phyloP scores from a whole-genome alignment of 2,113 vertebrate genomes.

The Cheilinus undulatus region DNA sequence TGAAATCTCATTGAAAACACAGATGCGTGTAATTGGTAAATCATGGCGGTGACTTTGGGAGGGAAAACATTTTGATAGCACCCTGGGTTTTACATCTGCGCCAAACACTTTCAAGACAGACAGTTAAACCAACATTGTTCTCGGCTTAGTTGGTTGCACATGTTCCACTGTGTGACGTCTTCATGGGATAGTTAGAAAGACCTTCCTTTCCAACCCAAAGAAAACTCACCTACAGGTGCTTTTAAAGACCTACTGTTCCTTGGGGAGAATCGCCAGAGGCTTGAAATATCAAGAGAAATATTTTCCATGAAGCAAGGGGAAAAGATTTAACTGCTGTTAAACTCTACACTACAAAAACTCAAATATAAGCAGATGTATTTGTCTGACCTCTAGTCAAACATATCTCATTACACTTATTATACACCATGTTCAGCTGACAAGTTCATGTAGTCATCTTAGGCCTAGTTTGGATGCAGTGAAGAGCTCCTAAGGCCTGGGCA shows the following conservation, averaged over 20 bases:
- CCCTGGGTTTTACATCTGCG: slow-evolving; percentile 58
- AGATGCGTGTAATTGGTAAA: slow-evolving; percentile 78
- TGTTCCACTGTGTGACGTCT: slow-evolving; percentile 34
- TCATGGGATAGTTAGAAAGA: slow-evolving; percentile 3
- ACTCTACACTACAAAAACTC: too few species aligned
- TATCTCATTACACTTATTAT: too few species aligned
- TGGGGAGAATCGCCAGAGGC: slow-evolving; percentile 23
- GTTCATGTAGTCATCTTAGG: too few species aligned
- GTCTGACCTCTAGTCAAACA: too few species aligned
- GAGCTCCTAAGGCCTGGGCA: too few species aligned
- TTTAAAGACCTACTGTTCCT: slow-evolving; percentile 20
- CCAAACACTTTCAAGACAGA: slow-evolving; percentile 59
- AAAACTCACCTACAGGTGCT: slow-evolving; percentile 24
- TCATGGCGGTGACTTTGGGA: slow-evolving; percentile 72
- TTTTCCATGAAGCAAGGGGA: too few species aligned
- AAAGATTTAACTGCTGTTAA: too few species aligned
- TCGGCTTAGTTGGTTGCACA: slow-evolving; percentile 58
- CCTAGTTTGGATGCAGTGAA: too few species aligned
- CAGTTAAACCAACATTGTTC: slow-evolving; percentile 64
- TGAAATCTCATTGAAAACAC: slow-evolving; percentile 74
- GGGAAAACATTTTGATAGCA: slow-evolving; percentile 75
- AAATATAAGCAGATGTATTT: too few species aligned
- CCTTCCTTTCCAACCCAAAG: slow-evolving; percentile 1
- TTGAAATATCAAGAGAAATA: too few species aligned
- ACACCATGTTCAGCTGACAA: too few species aligned